These are phyloP conservation scores for Lumbricus terrestris DNA, from an alignment of 2,888 invertebrate species.

Conservation along the genomic window DNA sequence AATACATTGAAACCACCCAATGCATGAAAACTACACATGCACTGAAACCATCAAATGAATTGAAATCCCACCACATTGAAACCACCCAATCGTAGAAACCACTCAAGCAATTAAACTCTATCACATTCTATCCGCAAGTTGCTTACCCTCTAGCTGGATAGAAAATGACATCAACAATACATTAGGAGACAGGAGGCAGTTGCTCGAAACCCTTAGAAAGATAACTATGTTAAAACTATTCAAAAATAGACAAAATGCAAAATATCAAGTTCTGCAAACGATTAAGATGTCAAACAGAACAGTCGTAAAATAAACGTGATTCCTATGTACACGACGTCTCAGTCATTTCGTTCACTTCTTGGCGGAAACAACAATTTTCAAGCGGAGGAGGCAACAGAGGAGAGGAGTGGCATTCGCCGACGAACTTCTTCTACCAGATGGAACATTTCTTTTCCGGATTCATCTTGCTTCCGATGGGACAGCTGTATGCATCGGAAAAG, in stretches of 20 bases:
- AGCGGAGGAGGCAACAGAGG: neutral
- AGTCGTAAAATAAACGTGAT: neutral
- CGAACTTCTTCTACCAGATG: constrained; percentile 47
- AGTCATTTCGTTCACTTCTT: neutral
- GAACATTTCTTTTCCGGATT: constrained; percentile 81
- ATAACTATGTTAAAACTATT: neutral
- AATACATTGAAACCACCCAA: neutral
- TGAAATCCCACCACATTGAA: no score
- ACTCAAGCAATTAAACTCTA: neutral
- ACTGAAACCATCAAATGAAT: no score
- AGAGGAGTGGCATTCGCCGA: neutral
- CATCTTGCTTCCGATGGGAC: constrained; percentile 82
- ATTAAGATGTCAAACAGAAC: neutral
- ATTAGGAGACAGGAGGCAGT: neutral
- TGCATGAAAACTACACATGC: neutral
- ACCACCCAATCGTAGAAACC: no score
- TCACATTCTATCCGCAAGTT: neutral
- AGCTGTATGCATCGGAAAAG: constrained; percentile 80
- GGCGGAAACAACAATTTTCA: neutral
- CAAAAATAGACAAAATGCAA: neutral
- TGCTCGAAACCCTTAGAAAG: neutral
- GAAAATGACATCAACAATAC: neutral
- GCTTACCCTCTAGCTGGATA: neutral
- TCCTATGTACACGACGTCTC: constrained; percentile 3
- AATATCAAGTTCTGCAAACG: neutral